phyloP scores from a whole-genome alignment of 2,113 vertebrate genomes.

The Dipodomys spectabilis region DNA sequence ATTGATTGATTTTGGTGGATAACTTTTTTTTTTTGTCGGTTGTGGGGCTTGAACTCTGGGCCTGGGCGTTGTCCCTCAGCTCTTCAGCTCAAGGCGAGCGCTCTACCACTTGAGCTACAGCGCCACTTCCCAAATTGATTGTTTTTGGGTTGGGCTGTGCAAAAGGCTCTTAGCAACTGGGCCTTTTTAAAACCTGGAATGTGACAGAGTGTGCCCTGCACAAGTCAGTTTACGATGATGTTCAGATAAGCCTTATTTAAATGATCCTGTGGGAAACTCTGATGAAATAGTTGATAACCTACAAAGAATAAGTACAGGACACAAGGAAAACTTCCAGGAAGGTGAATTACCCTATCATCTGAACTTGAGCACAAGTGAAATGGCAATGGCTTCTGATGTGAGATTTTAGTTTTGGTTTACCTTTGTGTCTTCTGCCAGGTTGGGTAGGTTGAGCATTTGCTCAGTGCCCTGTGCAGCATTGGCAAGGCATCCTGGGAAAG shows the following conservation, averaged over 20 bases:
- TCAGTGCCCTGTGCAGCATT: background rate
- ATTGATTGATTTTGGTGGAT: conserved; percentile 5
- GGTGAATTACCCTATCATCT: background rate
- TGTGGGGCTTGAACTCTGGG: no score
- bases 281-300: conserved; percentile 58
- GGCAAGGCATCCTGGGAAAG: accelerated
- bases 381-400: background rate
- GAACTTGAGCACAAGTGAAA: background rate
- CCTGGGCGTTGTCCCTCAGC: no score
- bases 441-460: no score
- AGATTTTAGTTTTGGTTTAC: background rate
- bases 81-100: no score
- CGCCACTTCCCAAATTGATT: background rate
- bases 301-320: conserved; percentile 11
- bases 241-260: conserved; percentile 65
- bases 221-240: conserved; percentile 49
- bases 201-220: background rate
- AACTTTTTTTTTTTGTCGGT: no score
- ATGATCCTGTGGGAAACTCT: conserved; percentile 54
- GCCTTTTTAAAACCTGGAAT: conserved; percentile 51
- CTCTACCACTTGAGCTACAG: no score
- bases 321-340: background rate
- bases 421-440: background rate
- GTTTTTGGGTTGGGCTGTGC: background rate
- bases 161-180: conserved; percentile 31